phyloP scores from a whole-genome alignment of 2,888 invertebrate genomes.

The Linnaemya tessellans region DNA sequence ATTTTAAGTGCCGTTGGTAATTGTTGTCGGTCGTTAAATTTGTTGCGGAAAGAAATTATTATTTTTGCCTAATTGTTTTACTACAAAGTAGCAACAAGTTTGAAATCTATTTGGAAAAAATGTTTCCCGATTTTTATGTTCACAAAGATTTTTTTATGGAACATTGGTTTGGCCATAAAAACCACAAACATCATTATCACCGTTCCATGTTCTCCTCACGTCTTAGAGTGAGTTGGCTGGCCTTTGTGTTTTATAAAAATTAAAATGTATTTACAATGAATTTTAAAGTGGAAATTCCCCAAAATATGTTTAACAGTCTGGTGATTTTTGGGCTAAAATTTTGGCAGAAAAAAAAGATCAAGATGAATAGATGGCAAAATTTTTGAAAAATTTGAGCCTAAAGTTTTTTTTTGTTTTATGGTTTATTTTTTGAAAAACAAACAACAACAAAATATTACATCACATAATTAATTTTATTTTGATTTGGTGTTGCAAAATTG shows the following conservation, averaged over 20 bases:
- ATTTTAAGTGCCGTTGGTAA: constrained; percentile 53
- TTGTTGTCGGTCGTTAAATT: constrained; percentile 54
- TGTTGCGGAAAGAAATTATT: constrained; percentile 10
- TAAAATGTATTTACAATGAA: neutral
- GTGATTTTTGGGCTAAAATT: constrained; percentile 28
- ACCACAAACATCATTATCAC: constrained; percentile 68
- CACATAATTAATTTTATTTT: too few species aligned
- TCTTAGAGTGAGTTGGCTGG: constrained; percentile 43
- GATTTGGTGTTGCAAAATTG: too few species aligned
- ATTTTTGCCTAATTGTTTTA: neutral
- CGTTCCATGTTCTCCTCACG: constrained; percentile 65
- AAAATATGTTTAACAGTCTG: constrained; percentile 45
- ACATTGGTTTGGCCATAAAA: constrained; percentile 64
- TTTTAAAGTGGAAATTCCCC: neutral
- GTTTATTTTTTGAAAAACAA: too few species aligned
- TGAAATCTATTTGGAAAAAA: constrained; percentile 7
- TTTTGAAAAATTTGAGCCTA: neutral
- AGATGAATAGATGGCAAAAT: neutral
- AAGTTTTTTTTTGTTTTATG: too few species aligned
- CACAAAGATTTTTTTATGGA: constrained; percentile 69
- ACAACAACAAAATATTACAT: too few species aligned
- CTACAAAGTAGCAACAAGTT: neutral
- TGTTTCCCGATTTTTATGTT: constrained; percentile 71
- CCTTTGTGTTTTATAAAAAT: neutral
- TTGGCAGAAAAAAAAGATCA: neutral